Base-by-base conservation (phyloP, 2,113 vertebrate genomes). In the Pomatorhinus ruficollis region DNA sequence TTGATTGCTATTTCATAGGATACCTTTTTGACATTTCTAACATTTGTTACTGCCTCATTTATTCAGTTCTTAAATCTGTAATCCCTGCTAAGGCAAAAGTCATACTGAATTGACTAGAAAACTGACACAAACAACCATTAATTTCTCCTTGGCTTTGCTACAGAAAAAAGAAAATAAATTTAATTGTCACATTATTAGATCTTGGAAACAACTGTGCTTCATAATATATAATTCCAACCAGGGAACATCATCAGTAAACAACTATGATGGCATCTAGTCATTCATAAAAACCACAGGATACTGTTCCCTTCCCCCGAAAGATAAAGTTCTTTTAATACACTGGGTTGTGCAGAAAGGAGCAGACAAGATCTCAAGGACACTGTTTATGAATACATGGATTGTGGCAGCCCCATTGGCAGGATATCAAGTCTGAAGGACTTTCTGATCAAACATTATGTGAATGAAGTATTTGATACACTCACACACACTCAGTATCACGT, bases 371-470 rank as follows among this genome's bases (percentile, higher is more conserved):
- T 94, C 88, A 88, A 81, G 72, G 96, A 59, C 60, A 90, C 15
- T 80, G 66, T 87, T 95, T 95, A 89, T 97, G 95, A 97, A 97
- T 92, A 90, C 94, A 95, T 0, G 21, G 61, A 94, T 81, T 94
- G 70, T 95, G 77, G 70, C 69, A 90, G 83, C 23, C 66, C 82
- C 71, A 74, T 54, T 97, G 96, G 95, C 95, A 97, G 77, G 77
- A 83, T 95, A 94, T 95, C 93, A 95, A 97, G 83, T 94, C 94
- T 97, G 96, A 91, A 95, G 93, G 91, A 94, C 85, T 95, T 44
- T 45, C 71, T 71, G 90, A 94, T 95, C 5, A 6, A 96, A 88
- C 87, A 78, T 53, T 64, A 79, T 15, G 61, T 95, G 91, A 96
- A 96, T 93, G 80, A 90, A 90, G 89, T 71, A 89, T 94, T 92